Base-by-base conservation (phyloP, 2,113 vertebrate genomes). In the Sula dactylatra region DNA sequence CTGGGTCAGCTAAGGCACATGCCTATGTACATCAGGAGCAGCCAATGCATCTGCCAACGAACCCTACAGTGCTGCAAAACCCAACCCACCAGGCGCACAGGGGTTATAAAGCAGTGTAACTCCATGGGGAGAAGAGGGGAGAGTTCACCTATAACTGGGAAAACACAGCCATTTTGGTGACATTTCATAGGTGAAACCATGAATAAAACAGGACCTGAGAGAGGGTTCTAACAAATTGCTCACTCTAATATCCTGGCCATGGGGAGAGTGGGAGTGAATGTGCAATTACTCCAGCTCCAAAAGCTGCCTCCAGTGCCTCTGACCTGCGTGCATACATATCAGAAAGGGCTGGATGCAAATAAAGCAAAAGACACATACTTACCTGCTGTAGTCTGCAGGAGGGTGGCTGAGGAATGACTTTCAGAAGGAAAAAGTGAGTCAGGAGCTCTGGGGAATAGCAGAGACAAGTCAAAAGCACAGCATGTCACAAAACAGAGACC, bases 191-290 rank as follows among this genome's bases (percentile, higher is more conserved):
- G 77, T 55, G 82, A 97, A 91, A 74, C 69, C 47, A 92, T 88
- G 45, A 97, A 96, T 87, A 94, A 96, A 93, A 93, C 69, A 94
- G 52, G 38, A 87, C 79, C 47, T 67, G 36, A 88, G 70, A 81
- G 45, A 62, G 29, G 18, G 34, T 26, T 71, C 40, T 94, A 83
- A 90, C 38, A 82, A 88, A 82, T 31, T 55, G 50, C 36, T 93
- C 67, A 38, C 55, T 9, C 45, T 73, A 72, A 95, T 76, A 81
- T 69, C 50, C 65, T 36, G 36, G 55, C n/a, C 66, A n/a, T n/a
- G 55, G 44, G 38, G 58, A 79, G 54, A 77, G 10, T 76, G 11
- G 25, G 55, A 79, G n/a, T 50, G 83, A 92, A 95, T 76, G 61
- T 11, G 2, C 81, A 54, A 89, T 56, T 76, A 82, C 34, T 24